Evolutionary conservation across 2,797 vertebrate species (phyloP).

Genomic region (Tinamus major): DNA sequence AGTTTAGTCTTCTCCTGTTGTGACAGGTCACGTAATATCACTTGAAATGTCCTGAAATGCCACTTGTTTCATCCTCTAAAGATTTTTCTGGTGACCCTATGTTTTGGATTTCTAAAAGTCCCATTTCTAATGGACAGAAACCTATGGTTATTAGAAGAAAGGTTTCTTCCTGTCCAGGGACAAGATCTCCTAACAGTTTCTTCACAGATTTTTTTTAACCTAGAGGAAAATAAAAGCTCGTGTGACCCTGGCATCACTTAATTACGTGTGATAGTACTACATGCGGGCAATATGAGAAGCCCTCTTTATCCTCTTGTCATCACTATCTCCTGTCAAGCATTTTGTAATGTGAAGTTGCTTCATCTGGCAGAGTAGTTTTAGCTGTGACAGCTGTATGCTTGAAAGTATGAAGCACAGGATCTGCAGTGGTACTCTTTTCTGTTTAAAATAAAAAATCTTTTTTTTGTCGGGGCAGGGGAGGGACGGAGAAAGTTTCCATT

Average conservation of each 20-base stretch:
- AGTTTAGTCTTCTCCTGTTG: not conserved
- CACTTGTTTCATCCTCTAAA: not conserved
- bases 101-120: not conserved
- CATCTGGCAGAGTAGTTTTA: not conserved
- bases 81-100: not conserved
- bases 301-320: not conserved
- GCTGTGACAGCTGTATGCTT: not conserved
- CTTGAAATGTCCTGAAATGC: not conserved
- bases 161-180: not conserved
- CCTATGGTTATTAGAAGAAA: not conserved
- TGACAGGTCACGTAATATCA: not conserved
- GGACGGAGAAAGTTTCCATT: not conserved
- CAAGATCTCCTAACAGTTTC: constrained; percentile 13
- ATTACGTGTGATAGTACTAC: not conserved
- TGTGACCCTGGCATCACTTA: constrained; percentile 11
- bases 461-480: not conserved
- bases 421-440: not conserved
- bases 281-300: constrained; percentile 3
- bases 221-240: not conserved
- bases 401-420: not conserved
- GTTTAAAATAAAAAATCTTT: not conserved
- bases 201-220: constrained; percentile 31
- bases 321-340: not conserved
- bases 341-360: not conserved
- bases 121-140: not conserved